Percentiles rank a stretch among this genome's conserved stretches.
Conservation (phyloP, 2,888 invertebrate genomes). For the Atrina japonica region DNA sequence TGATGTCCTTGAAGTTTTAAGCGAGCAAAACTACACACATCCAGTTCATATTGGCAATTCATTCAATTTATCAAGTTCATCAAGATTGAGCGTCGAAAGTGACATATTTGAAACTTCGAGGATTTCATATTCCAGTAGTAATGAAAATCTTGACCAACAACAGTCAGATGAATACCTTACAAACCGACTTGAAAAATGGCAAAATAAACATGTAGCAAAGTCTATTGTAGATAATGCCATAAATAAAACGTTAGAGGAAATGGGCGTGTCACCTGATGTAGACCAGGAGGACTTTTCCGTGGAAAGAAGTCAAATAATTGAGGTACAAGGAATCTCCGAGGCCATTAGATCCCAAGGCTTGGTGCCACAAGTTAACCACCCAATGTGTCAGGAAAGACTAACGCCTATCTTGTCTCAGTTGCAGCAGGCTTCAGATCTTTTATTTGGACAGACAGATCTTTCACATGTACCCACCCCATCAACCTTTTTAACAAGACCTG, state of each 20-base stretch:
- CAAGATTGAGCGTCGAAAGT: conserved; percentile 8
- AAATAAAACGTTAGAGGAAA: conserved; percentile 64
- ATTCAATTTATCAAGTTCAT: too few species aligned
- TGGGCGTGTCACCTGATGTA: conserved; percentile 55
- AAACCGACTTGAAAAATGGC: conserved; percentile 46
- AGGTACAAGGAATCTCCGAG: conserved; percentile 39
- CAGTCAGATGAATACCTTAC: neutral
- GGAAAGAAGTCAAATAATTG: conserved; percentile 29
- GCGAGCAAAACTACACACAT: too few species aligned
- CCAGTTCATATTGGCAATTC: too few species aligned
- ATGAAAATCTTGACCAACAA: neutral
- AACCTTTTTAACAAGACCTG: neutral
- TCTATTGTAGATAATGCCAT: conserved; percentile 67
- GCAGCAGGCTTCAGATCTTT: conserved; percentile 8
- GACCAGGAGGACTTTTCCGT: conserved; percentile 29
- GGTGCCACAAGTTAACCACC: conserved; percentile 21
- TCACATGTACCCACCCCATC: neutral
- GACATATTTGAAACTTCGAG: conserved; percentile 14
- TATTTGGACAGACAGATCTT: conserved; percentile 8
- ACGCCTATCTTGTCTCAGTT: conserved; percentile 21
- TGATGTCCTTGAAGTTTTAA: too few species aligned
- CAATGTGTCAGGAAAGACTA: neutral
- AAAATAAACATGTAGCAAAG: conserved; percentile 62
- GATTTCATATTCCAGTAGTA: neutral
- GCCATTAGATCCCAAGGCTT: conserved; percentile 43